Conservation (phyloP, 2,888 invertebrate species). For the Miltochrista miniata region DNA sequence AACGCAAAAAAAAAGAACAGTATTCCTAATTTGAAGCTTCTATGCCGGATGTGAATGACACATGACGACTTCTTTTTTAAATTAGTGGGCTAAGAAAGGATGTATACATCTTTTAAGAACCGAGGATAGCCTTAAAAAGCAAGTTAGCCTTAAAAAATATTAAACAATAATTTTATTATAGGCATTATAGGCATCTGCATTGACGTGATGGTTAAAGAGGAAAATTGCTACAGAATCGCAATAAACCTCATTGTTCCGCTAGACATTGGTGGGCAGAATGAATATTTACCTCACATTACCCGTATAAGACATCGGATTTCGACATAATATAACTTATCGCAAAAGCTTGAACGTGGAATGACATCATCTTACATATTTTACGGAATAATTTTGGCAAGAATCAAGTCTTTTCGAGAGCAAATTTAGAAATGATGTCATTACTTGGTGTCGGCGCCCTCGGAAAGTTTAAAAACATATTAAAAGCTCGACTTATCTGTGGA, state of each 20-base stretch:
- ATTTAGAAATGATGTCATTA: constrained; percentile 34
- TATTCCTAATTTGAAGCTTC: too few relatives aligned
- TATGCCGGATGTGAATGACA: neutral
- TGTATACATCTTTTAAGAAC: too few relatives aligned
- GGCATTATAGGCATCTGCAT: neutral
- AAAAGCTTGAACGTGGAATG: constrained; percentile 1
- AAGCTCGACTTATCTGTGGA: neutral
- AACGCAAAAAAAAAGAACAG: neutral
- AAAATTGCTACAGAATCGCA: neutral
- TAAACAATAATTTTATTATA: too few relatives aligned
- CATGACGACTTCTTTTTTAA: neutral
- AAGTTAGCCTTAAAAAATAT: too few relatives aligned
- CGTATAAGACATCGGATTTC: constrained; percentile 1
- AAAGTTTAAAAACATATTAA: constrained; percentile 4
- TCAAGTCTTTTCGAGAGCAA: constrained; percentile 4
- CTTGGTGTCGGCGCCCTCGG: constrained; percentile 14
- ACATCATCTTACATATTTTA: constrained; percentile 6
- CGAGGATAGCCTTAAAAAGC: too few relatives aligned
- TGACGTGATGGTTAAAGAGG: too few relatives aligned
- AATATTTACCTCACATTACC: neutral
- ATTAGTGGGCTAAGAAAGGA: neutral
- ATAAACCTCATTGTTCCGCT: neutral
- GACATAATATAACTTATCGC: neutral
- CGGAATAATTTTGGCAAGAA: constrained; percentile 4
- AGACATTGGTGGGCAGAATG: neutral